These are phyloP conservation scores for Petrocephalus sullivani DNA, from an alignment of 2,797 vertebrate genomes.

Conservation along the genomic window DNA sequence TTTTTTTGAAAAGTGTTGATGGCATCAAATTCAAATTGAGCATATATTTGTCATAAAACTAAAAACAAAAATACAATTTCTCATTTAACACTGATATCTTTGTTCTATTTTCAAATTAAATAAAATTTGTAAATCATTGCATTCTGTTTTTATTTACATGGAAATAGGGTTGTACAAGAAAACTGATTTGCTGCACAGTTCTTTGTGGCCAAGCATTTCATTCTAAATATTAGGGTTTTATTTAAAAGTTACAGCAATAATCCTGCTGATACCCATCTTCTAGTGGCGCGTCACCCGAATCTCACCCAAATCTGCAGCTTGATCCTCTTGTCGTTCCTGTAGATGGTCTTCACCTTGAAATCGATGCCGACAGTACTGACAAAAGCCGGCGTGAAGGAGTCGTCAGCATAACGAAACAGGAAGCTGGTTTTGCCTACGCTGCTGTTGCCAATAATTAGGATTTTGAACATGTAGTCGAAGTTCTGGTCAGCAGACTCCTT, in stretches of 20 bases:
- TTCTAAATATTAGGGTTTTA: not conserved
- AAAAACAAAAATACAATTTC: too few relatives aligned
- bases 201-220: not conserved
- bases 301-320: conserved; percentile 98
- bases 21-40: too few relatives aligned
- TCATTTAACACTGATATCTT: too few relatives aligned
- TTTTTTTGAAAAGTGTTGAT: too few relatives aligned
- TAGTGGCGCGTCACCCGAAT: not conserved
- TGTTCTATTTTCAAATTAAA: too few relatives aligned
- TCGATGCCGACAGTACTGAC: conserved; percentile 97
- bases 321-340: conserved; percentile 94
- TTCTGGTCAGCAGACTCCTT: conserved; percentile 93
- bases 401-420: conserved; percentile 94
- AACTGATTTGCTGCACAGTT: not conserved
- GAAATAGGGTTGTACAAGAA: not conserved
- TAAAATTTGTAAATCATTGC: too few relatives aligned
- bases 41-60: too few relatives aligned
- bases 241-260: not conserved
- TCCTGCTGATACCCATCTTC: not conserved
- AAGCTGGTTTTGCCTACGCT: conserved; percentile 96
- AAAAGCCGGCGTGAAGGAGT: conserved; percentile 91
- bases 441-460: conserved; percentile 98
- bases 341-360: conserved; percentile 98
- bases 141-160: too few relatives aligned
- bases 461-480: conserved; percentile 98